Conservation (phyloP, 1,140 invertebrate genomes). For the Trissolcus basalis region DNA sequence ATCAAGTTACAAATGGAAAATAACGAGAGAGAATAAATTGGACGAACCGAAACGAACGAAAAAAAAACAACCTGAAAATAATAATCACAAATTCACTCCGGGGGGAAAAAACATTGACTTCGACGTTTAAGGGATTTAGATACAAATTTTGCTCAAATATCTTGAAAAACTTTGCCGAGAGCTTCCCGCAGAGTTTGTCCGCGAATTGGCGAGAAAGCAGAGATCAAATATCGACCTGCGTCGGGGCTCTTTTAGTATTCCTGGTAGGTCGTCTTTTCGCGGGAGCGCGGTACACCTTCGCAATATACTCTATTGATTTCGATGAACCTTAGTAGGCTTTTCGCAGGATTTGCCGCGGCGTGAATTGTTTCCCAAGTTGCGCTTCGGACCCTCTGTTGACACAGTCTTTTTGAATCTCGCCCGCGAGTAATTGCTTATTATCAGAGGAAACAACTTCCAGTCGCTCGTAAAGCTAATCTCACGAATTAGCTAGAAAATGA, state of each 20-base stretch:
- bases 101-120: neutral
- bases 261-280: constrained; percentile 37
- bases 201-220: constrained; percentile 42
- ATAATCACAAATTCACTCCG: too few relatives aligned
- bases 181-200: constrained; percentile 35
- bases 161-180: constrained; percentile 28
- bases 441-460: constrained; percentile 9
- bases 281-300: constrained; percentile 26
- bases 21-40: too few relatives aligned
- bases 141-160: constrained; percentile 44
- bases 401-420: constrained; percentile 11
- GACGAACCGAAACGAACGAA: too few relatives aligned
- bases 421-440: constrained; percentile 20
- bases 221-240: constrained; percentile 53
- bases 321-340: constrained; percentile 57
- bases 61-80: too few relatives aligned
- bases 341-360: constrained; percentile 44
- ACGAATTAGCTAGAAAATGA: constrained; percentile 1
- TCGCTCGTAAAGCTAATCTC: constrained; percentile 8
- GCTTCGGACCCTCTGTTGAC: constrained; percentile 42
- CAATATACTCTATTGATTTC: constrained; percentile 61
- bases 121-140: constrained; percentile 42
- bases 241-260: constrained; percentile 49
- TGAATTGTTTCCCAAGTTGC: constrained; percentile 52
- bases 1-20: too few relatives aligned